Evolutionary conservation across 2,888 invertebrate species (phyloP), one percentile per base, ranked within the genome.

Genomic region (Cacoxenus indagator): DNA sequence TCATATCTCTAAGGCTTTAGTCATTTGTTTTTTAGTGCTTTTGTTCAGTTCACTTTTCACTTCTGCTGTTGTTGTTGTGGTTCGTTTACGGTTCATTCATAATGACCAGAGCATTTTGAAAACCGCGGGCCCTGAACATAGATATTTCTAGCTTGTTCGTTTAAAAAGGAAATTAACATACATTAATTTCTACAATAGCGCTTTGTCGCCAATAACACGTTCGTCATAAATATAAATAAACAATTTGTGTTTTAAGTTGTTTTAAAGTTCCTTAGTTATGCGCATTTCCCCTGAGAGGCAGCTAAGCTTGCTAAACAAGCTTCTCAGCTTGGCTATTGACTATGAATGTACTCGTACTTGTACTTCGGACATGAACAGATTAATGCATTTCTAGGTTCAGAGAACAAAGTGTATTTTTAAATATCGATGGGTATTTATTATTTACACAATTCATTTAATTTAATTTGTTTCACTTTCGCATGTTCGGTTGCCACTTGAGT

Each of bases 1-100:
- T 24, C 61, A 24, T 62, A 62, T 61, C 61, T 62, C n/a, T 45
- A 24, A 14, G 29, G 59, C 59, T 59, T 26, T 59, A n/a, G 59
- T 26, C 37, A 62, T 45, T 62, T 43, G n/a, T 29, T 31, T 31
- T 31, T 8, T 31, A 37, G 8, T 11, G 31, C 31, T 31, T 31
- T 31, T 31, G 5, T 31, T 31, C 5, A 6, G 31, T 31, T 31
- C 9, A 6, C 14, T 37, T 37, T 37, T 1, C 14, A 11, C 9
- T 37, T 37, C 14, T 37, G 37, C 14, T 37, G 14, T 37, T 37
- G 37, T 37, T 37, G 5, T 37, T 37, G 37, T 1, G 9, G 37
- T 14, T 37, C 37, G 14, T 37, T 37, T 37, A 14, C 1, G 9
- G 37, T 14, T 37, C 37, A 37, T 37, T 37, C 37, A 37, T 37